Evolutionary conservation across 2,113 vertebrate genomes (phyloP), one percentile per base, ranked within the genome.

Genomic region (Rhinolophus ferrumequinum): DNA sequence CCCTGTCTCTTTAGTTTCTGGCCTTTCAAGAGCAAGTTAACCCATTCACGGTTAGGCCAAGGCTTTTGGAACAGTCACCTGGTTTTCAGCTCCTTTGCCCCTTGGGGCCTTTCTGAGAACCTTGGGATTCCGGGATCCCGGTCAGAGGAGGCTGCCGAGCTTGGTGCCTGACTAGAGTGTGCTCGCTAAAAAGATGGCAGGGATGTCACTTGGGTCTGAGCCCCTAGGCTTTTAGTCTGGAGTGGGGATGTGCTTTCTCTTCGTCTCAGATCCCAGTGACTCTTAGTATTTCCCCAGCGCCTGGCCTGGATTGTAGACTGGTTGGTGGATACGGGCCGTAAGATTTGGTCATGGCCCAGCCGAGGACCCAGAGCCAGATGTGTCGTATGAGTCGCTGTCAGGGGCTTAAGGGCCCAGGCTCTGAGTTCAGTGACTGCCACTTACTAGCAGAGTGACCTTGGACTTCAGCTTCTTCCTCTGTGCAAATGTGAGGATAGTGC

Each of bases 1-100:
- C 8, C 16, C 3, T 0, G 10, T 75, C 79, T 82, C n/a, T 88
- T 52, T 58, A 44, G 64, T 82, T 95, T 94, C 52, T 80, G 81
- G 41, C 22, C 26, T 75, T 93, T 69, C 33, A 62, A 77, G 52
- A 90, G 66, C 24, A 80, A 62, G 54, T 82, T 81, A 77, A 79
- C 26, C 44, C 44, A 26, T 95, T 97, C 6, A 16, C n/a, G 3
- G 35, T 35, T 21, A 80, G 80, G 41, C 5, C 54, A 80, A 19
- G 44, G 24, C 22, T 94, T 84, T 93, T 28, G 62, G 33, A 21
- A 73, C 11, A 92, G 3, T 67, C 41, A 18, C 19, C 5, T 66
- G 50, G 33, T 66, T 7, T 16, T 50, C 33, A 76, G 77, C 18
- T 64, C 26, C 4, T 72, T 75, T 62, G 64, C n/a, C 30, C 21